Evolutionary conservation across 2,888 invertebrate genomes (phyloP), one percentile per base, ranked within the genome.

Genomic region (Epinotia ramella): DNA sequence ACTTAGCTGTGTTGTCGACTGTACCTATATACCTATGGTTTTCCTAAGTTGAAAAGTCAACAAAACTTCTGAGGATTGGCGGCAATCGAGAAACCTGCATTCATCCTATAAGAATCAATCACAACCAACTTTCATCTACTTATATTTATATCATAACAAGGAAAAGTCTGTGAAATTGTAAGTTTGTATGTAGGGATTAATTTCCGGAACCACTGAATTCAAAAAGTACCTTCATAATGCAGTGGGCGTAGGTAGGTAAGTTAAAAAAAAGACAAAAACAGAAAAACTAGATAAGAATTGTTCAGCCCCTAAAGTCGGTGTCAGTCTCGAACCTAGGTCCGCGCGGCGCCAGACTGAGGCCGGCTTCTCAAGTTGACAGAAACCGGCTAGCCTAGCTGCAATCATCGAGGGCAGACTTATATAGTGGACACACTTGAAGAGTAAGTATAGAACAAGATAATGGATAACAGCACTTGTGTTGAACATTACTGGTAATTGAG

Each of bases 351-450:
- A 84, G 85, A 89, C 92, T 86, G 85, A 86, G 86, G 86, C 88
- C 90, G 89, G 91, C 93, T 93, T 88, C 86, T 93, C 92, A 90
- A 93, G 93, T 91, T 88, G 92, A 89, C 91, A 86, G 78, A 79
- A 79, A 82, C 77, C 85, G 84, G 84, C 83, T 89, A 84, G 88
- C 86, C 90, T 91, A 86, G 81, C 87, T 78, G 80, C 57, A 13
- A 12, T 66, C 53, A 18, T 73, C 46, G 20, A 73, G 73, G 66
- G 33, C 67, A 79, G 73, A 20, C 40, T 4, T 67, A 9, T 11
- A 24, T 56, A 40, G 5, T 56, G 44, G 13, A 33, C 33, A 59
- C 46, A 69, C 57, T 68, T 68, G 57, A 68, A 20, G 0, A 7
- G 40, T 44, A 69, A 3, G n/a, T 33, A 67, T 20, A 28, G 66